Evolutionary conservation across 23 tunicate genomes (phyloP), one percentile per base, ranked within the genome.

Genomic region (Clavelina lepadiformis): DNA sequence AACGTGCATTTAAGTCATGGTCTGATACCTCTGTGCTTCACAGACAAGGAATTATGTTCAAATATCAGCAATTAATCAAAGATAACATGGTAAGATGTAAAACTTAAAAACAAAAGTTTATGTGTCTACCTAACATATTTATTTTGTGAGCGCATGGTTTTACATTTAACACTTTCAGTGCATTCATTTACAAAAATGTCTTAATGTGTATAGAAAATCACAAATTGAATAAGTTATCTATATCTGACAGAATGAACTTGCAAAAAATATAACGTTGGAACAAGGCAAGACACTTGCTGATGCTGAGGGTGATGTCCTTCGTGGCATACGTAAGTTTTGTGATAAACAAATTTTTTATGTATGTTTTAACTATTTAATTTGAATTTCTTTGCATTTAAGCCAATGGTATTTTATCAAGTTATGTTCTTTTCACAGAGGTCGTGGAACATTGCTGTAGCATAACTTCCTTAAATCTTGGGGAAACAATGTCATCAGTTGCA

Each of bases 371-470:
- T n/a, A n/a, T n/a, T 41, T 8, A 41, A 11, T 41, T 41, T 15
- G 49, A 15, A 41, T 41, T 11, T 11, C 15, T 41, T 41, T 41
- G 15, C 11, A 8, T 41, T 41, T 41, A 41, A 41, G 11, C 49
- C 49, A 15, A 41, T 41, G 13, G 15, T 41, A 41, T 41, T 41
- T 15, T 41, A 11, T 44, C 15, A 44, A 11, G 15, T 44, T 13
- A 11, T 44, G 13, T 44, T 11, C 2, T 21, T 28, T 1, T 64
- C 37, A 20, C 65, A 91, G 92, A 82, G 98, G 98, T 93, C 53
- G 98, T 93, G 27, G 98, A 93, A 34, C 98, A 93, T 56, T 85
- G 93, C 64, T 93, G 98, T 61, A 79, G 94, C 67, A 81, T 93
- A 28, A 85, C 98, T n/a, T 65, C 93, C 26, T 67, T 93, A 8